Percentiles rank a stretch among this genome's conserved stretches.
These are phyloP conservation scores for Doryteuthis pealeii DNA, from an alignment of 1,140 invertebrate genomes.

Conservation along the genomic window DNA sequence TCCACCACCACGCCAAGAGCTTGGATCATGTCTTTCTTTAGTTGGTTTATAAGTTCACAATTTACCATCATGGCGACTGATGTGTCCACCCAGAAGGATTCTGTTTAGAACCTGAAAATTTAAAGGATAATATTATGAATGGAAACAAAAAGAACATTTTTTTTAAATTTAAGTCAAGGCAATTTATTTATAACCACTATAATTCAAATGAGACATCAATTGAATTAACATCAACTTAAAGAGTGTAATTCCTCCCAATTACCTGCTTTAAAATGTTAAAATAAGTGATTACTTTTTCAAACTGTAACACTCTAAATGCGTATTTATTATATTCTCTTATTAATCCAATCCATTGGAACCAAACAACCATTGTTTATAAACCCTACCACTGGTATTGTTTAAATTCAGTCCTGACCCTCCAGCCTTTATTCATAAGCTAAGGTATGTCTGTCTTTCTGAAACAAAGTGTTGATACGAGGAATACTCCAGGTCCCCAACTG, in stretches of 20 bases:
- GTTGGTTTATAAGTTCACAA: slow-evolving; percentile 99
- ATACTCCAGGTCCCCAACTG: slow-evolving; percentile 99
- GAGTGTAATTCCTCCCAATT: no score
- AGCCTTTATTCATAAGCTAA: slow-evolving; percentile 99
- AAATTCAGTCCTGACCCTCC: slow-evolving; percentile 98
- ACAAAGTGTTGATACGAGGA: slow-evolving; percentile 97
- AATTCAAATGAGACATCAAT: no score
- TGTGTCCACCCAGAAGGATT: slow-evolving; percentile 86
- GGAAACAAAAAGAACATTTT: slow-evolving; percentile 2
- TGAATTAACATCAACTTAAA: no score
- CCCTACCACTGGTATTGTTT: slow-evolving; percentile 95
- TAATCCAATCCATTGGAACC: no score
- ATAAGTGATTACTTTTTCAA: no score
- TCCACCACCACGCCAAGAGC: slow-evolving; percentile 99
- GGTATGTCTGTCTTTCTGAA: slow-evolving; percentile 99
- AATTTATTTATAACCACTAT: no score
- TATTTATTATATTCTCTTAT: no score
- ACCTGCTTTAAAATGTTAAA: no score
- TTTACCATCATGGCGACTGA: slow-evolving; percentile 89
- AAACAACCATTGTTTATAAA: no score
- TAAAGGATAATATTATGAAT: not conserved
- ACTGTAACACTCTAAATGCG: no score
- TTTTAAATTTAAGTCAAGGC: no score
- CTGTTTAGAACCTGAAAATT: slow-evolving; percentile 82
- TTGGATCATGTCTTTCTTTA: slow-evolving; percentile 99